Evolutionary conservation across 2,113 vertebrate genomes (phyloP).

Genomic region (Pavo muticus): DNA sequence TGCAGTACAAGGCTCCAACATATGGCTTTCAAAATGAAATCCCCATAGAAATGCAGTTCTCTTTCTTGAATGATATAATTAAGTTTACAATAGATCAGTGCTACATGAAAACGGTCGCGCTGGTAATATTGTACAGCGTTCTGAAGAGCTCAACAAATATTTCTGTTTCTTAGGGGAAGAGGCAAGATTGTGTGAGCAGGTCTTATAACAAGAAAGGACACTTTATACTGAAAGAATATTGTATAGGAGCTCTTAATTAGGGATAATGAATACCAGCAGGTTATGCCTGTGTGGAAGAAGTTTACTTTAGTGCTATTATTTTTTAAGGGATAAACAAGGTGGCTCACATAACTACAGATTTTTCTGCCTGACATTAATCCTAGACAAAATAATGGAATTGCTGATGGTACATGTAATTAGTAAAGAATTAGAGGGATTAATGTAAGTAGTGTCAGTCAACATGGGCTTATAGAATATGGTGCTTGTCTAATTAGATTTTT

Average conservation of each 20-base stretch:
- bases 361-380: slow-evolving; percentile 59
- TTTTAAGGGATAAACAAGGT: slow-evolving; percentile 50
- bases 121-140: not conserved
- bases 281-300: not conserved
- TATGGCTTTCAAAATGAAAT: slow-evolving; percentile 60
- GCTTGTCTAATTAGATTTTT: slow-evolving; percentile 44
- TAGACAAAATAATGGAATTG: slow-evolving; percentile 63
- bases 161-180: not conserved
- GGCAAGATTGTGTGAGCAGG: not conserved
- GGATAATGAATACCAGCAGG: slow-evolving; percentile 19
- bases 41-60: slow-evolving; percentile 51
- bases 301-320: slow-evolving; percentile 13
- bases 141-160: slow-evolving; percentile 28
- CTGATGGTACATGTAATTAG: slow-evolving; percentile 66
- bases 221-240: not conserved
- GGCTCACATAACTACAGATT: not conserved
- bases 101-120: slow-evolving; percentile 28
- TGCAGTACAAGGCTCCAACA: slow-evolving; percentile 53
- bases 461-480: not conserved
- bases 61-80: slow-evolving; percentile 50
- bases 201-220: not conserved
- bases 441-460: slow-evolving; percentile 56
- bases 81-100: slow-evolving; percentile 32
- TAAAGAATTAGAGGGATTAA: slow-evolving; percentile 68
- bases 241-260: slow-evolving; percentile 24